These are phyloP conservation scores for Danio tinwini DNA, from an alignment of 2,797 vertebrate species.

Conservation along the genomic window DNA sequence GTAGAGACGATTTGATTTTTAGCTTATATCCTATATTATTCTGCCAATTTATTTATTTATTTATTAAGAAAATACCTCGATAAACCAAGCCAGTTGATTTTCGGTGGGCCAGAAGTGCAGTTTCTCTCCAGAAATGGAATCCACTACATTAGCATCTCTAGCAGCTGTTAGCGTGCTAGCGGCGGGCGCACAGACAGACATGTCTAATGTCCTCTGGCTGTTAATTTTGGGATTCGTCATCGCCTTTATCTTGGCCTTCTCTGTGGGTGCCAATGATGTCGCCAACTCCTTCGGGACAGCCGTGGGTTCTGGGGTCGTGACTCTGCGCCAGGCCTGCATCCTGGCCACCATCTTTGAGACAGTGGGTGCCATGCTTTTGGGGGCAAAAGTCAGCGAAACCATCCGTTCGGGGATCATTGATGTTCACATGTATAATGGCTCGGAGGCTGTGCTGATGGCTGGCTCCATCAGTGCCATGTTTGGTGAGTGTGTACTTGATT, in stretches of 20 bases:
- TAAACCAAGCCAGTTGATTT: constrained; percentile 31
- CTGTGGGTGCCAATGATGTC: constrained; percentile 97
- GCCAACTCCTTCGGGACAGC: constrained; percentile 98
- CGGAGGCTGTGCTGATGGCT: constrained; percentile 85
- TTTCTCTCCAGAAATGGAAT: constrained; percentile 69
- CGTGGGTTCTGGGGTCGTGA: constrained; percentile 95
- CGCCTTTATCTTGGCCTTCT: constrained; percentile 94
- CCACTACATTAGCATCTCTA: constrained; percentile 70
- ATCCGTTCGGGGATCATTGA: constrained; percentile 95
- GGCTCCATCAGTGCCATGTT: constrained; percentile 94
- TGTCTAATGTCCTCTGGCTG: constrained; percentile 83
- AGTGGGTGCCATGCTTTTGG: constrained; percentile 89
- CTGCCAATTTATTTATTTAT: constrained; percentile 68
- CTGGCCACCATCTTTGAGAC: constrained; percentile 94
- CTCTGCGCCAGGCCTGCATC: constrained; percentile 91
- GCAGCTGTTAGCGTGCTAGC: constrained; percentile 66
- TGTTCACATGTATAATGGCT: constrained; percentile 84
- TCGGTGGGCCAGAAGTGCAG: constrained; percentile 19
- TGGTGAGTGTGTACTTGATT: constrained; percentile 74
- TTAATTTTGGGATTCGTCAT: constrained; percentile 91
- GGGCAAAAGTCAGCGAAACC: constrained; percentile 94
- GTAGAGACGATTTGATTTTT: constrained; percentile 50
- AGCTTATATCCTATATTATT: constrained; percentile 60
- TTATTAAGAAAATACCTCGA: constrained; percentile 72
- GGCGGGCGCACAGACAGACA: constrained; percentile 62